A percentile compares a stretch with the other conserved stretches of the same genome.
phyloP scores from a whole-genome alignment of 2,888 invertebrate species.

The Hofmannophila pseudospretella region DNA sequence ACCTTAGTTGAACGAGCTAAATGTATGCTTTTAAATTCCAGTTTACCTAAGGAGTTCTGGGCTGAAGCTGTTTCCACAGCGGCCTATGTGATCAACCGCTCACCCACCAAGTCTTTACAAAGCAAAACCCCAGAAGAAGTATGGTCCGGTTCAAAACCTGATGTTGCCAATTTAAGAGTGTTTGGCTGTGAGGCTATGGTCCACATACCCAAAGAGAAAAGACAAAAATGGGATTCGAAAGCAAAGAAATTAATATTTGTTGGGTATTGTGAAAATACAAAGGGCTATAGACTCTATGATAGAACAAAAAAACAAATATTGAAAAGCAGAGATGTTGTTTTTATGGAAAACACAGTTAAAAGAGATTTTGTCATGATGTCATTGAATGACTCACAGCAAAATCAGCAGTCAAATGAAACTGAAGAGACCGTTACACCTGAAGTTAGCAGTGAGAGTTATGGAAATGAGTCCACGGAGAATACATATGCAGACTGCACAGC shows the following conservation, averaged over 20 bases:
- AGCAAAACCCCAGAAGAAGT: slow-evolving; percentile 16
- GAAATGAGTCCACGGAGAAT: not conserved
- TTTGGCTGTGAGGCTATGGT: slow-evolving; percentile 15
- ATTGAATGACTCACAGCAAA: too few species aligned
- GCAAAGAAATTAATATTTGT: slow-evolving; percentile 11
- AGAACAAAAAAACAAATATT: slow-evolving; percentile 12
- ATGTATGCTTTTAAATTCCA: slow-evolving; percentile 11
- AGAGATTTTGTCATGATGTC: too few species aligned
- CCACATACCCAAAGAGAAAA: slow-evolving; percentile 14
- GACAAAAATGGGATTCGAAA: slow-evolving; percentile 13
- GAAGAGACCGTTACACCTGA: not conserved
- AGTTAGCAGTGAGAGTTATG: not conserved
- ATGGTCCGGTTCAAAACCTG: slow-evolving; percentile 14
- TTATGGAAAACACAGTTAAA: slow-evolving; percentile 10
- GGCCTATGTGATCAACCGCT: slow-evolving; percentile 10
- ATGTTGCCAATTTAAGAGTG: slow-evolving; percentile 10
- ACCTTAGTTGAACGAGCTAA: slow-evolving; percentile 12
- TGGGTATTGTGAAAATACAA: slow-evolving; percentile 13
- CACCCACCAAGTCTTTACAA: slow-evolving; percentile 6
- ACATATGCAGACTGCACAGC: too few species aligned
- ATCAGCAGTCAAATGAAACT: not conserved
- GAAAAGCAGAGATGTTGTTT: slow-evolving; percentile 17
- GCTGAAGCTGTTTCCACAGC: slow-evolving; percentile 9
- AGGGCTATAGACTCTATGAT: slow-evolving; percentile 17
- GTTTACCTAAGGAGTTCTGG: slow-evolving; percentile 9